Conservation (phyloP, 2,113 vertebrate species). For the Brachyhypopomus occidentalis region DNA sequence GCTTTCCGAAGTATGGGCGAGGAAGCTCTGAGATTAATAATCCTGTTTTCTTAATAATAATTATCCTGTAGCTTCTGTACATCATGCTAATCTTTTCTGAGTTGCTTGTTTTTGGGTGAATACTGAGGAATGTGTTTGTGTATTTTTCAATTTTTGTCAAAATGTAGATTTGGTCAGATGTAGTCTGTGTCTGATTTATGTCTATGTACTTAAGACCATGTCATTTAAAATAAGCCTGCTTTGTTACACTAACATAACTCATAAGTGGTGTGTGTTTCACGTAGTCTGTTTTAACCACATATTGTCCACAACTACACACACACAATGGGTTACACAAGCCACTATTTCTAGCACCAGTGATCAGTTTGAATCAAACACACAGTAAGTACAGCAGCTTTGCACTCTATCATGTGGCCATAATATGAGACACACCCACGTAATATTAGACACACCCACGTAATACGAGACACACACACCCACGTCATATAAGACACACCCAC, state of each 20-base stretch:
- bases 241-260: not conserved
- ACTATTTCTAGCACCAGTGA: not conserved
- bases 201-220: not conserved
- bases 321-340: not conserved
- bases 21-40: not conserved
- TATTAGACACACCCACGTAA: no score
- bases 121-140: not conserved
- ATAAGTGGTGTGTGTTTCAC: not conserved
- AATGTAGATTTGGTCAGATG: not conserved
- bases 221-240: not conserved
- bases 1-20: not conserved
- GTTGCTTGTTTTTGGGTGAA: not conserved
- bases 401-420: not conserved
- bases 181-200: not conserved
- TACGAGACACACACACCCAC: no score
- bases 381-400: not conserved
- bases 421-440: no score
- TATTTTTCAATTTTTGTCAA: not conserved
- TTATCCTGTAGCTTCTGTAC: not conserved
- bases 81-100: not conserved
- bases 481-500: no score
- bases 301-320: not conserved
- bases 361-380: not conserved
- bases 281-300: not conserved
- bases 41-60: not conserved